Evolutionary conservation across 2,797 vertebrate genomes (phyloP).

Genomic region (Monodelphis domestica): DNA sequence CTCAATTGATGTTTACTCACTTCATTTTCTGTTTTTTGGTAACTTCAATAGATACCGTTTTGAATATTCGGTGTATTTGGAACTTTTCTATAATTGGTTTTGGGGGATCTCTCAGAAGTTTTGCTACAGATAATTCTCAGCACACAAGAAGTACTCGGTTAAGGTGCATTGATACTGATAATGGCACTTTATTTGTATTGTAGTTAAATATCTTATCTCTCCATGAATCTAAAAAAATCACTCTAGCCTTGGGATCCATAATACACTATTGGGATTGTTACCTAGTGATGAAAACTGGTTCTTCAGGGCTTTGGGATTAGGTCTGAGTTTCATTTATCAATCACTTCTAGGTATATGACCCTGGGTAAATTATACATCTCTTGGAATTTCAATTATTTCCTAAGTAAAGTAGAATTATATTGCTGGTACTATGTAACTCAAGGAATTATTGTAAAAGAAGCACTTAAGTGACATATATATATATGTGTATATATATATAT

Average conservation of each 20-base stretch:
- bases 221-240: background rate
- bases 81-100: background rate
- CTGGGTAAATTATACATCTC: background rate
- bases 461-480: background rate
- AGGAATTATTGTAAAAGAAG: background rate
- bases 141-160: background rate
- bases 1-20: background rate
- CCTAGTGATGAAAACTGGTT: background rate
- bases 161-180: background rate
- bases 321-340: background rate
- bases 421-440: background rate
- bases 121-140: background rate
- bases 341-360: background rate
- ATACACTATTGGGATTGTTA: background rate
- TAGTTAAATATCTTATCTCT: background rate
- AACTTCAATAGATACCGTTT: background rate
- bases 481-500: too few relatives aligned
- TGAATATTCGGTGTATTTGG: background rate
- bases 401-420: background rate
- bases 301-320: background rate
- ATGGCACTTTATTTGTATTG: background rate
- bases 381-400: background rate
- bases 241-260: background rate
- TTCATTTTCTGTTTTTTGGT: background rate
- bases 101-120: background rate